Percentiles rank a stretch among this genome's conserved stretches.
Conservation (phyloP, 2,113 vertebrate genomes). For the Cynoglossus semilaevis region DNA sequence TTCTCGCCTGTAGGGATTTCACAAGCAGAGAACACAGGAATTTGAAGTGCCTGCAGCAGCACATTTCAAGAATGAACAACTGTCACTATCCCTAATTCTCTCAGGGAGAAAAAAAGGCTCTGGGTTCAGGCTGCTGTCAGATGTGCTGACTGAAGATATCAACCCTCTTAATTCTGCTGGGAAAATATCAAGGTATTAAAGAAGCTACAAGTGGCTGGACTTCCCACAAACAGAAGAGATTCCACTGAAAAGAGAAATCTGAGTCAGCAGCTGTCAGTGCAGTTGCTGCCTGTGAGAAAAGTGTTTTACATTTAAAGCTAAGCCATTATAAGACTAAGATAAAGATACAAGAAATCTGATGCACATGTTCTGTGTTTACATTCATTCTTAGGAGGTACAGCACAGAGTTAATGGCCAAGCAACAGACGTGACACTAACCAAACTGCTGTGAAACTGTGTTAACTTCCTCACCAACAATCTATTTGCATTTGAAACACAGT, state of each 20-base stretch:
- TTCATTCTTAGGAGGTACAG: slow-evolving; percentile 6
- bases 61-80: slow-evolving; percentile 9
- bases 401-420: too few relatives aligned
- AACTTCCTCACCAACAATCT: too few relatives aligned
- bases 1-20: neutral
- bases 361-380: slow-evolving; percentile 4
- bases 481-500: too few relatives aligned
- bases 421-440: neutral
- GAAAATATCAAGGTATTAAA: neutral
- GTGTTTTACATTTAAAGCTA: slow-evolving; percentile 40
- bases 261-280: slow-evolving; percentile 66
- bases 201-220: neutral
- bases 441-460: neutral
- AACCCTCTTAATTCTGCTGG: slow-evolving; percentile 1
- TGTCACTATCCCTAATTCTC: neutral
- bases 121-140: slow-evolving; percentile 23
- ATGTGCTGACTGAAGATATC: slow-evolving; percentile 11
- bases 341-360: slow-evolving; percentile 1
- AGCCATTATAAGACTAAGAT: slow-evolving; percentile 12
- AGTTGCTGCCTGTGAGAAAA: slow-evolving; percentile 30
- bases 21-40: neutral
- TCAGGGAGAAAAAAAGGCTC: neutral
- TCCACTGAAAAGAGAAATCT: slow-evolving; percentile 29
- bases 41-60: slow-evolving; percentile 7
- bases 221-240: slow-evolving; percentile 1